These are phyloP conservation scores for Galendromus occidentalis DNA, from an alignment of 1,140 invertebrate genomes.

Conservation along the genomic window DNA sequence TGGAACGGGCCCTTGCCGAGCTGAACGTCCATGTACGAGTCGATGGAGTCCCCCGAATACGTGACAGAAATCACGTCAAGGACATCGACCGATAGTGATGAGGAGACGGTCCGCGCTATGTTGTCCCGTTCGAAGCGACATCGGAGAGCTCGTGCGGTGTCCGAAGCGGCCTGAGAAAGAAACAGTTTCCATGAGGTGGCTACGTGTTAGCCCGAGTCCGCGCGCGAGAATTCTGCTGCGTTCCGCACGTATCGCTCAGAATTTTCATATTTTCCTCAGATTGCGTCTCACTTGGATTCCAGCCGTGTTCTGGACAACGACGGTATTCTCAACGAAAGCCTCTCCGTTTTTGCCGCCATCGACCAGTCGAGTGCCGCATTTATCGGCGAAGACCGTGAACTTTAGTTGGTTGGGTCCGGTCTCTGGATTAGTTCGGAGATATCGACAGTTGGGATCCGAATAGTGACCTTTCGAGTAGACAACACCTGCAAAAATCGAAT, in stretches of 20 bases:
- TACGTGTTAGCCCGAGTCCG: no score
- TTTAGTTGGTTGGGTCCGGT: background rate
- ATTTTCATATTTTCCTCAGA: background rate
- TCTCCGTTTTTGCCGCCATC: background rate
- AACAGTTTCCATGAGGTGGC: background rate
- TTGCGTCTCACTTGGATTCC: background rate
- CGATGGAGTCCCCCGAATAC: slow-evolving; percentile 15
- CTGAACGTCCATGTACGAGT: slow-evolving; percentile 17
- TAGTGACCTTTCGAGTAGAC: slow-evolving; percentile 1
- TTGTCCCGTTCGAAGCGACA: background rate
- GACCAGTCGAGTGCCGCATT: background rate
- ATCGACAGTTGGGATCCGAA: background rate
- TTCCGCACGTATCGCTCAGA: no score
- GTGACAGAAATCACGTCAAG: slow-evolving; percentile 40
- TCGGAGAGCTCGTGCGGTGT: background rate
- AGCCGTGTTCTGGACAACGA: background rate
- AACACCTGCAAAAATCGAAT: background rate
- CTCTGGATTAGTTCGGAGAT: background rate
- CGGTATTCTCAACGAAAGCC: background rate
- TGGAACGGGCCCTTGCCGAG: slow-evolving; percentile 15
- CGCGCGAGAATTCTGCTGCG: no score
- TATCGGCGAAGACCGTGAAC: background rate
- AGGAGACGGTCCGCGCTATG: slow-evolving; percentile 26
- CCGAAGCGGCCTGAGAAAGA: background rate
- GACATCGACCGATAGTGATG: slow-evolving; percentile 26